Percentiles rank a stretch among this genome's conserved stretches.
Conservation (phyloP, 2,113 vertebrate species). For the Phrynocephalus versicolor region DNA sequence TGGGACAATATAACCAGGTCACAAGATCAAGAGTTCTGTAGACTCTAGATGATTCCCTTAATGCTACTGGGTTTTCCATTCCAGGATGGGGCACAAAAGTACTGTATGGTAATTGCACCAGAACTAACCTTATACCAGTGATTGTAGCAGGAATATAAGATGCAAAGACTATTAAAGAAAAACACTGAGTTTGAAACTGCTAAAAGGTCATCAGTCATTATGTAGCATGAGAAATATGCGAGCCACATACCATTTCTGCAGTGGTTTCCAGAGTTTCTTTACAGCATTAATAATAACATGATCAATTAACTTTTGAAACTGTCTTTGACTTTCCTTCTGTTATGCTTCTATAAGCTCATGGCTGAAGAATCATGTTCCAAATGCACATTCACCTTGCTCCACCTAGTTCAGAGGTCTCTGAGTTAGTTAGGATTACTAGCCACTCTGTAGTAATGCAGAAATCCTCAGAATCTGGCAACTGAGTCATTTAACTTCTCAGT, state of each 20-base stretch:
- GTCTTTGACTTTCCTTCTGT: not conserved
- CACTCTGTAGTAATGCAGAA: not conserved
- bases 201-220: not conserved
- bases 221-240: not conserved
- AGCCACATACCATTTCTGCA: not conserved
- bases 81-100: not conserved
- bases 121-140: not conserved
- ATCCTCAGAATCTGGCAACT: not conserved
- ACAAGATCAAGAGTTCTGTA: not conserved
- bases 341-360: not conserved
- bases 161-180: not conserved
- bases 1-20: not conserved
- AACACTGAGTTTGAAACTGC: not conserved
- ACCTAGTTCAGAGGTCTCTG: not conserved
- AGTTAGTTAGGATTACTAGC: not conserved
- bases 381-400: not conserved
- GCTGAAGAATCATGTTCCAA: not conserved
- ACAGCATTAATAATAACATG: not conserved
- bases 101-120: not conserved
- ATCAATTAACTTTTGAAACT: not conserved
- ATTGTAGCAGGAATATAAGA: not conserved
- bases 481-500: not conserved
- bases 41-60: not conserved
- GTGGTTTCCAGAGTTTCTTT: not conserved
- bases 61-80: not conserved